These are phyloP conservation scores for Anhinga rufa DNA, from an alignment of 2,113 vertebrate genomes.

Conservation along the genomic window DNA sequence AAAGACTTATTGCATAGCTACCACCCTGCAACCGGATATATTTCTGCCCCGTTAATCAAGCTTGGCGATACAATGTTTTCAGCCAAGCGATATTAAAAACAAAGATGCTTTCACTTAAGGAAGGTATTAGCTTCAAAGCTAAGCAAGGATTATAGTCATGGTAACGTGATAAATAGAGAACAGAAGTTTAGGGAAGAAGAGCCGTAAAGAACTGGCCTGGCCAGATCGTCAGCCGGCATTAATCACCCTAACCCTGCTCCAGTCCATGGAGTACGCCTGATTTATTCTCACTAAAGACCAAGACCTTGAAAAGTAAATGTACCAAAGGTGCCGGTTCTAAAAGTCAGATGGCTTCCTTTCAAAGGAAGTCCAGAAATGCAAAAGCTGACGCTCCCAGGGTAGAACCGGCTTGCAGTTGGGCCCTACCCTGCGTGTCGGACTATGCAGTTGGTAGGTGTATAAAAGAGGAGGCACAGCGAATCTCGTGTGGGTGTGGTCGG, in stretches of 20 bases:
- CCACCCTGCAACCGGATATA: background rate
- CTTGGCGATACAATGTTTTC: background rate
- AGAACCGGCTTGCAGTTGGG: background rate
- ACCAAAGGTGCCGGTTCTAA: background rate
- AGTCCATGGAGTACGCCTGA: accelerated
- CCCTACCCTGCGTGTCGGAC: background rate
- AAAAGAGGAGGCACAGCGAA: background rate
- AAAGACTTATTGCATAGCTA: background rate
- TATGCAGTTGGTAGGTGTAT: background rate
- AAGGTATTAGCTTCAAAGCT: background rate
- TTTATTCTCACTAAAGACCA: background rate
- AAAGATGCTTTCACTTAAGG: background rate
- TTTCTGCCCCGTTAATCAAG: background rate
- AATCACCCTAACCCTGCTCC: background rate
- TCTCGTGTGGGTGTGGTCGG: background rate
- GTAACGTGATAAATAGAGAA: background rate
- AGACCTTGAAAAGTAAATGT: background rate
- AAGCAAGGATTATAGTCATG: background rate
- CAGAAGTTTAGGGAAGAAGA: background rate
- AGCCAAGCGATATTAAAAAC: background rate
- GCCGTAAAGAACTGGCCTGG: background rate
- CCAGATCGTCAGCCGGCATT: background rate
- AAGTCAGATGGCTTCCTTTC: background rate
- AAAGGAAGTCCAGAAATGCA: background rate
- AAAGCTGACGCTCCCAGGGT: background rate